Evolutionary conservation across 2,888 invertebrate genomes (phyloP).

Genomic region (Mimas tiliae): DNA sequence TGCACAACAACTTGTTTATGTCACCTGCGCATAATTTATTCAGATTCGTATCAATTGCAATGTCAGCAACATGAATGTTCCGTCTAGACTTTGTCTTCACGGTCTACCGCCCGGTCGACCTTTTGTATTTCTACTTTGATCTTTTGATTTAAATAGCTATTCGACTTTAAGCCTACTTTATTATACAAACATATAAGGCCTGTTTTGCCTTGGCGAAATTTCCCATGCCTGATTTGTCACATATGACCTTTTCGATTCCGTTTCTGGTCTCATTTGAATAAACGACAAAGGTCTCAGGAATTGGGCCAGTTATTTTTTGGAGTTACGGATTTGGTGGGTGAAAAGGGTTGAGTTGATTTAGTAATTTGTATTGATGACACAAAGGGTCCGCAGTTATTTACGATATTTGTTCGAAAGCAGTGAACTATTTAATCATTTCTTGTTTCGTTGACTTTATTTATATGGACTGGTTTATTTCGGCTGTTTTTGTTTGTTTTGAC

Average conservation of each 20-base stretch:
- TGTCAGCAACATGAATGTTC: conserved; percentile 25
- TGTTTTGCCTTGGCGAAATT: not conserved
- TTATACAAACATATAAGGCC: not conserved
- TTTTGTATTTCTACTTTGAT: conserved; percentile 30
- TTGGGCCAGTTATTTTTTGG: conserved; percentile 21
- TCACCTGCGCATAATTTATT: conserved; percentile 22
- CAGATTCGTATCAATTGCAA: conserved; percentile 22
- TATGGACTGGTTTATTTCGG: not conserved
- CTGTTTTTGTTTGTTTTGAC: not conserved
- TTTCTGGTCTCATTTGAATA: conserved; percentile 29
- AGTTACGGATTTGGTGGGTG: conserved; percentile 3
- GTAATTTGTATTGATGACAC: conserved; percentile 23
- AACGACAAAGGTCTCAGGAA: conserved; percentile 25
- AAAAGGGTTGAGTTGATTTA: conserved; percentile 18
- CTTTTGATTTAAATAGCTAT: conserved; percentile 27
- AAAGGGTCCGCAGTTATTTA: conserved; percentile 16
- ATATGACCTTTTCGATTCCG: conserved; percentile 26
- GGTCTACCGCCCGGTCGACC: conserved; percentile 36
- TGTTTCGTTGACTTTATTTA: not conserved
- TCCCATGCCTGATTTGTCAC: conserved; percentile 24
- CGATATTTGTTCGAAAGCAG: not conserved
- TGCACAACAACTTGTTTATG: conserved; percentile 26
- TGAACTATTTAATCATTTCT: not conserved
- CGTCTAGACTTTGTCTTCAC: conserved; percentile 34
- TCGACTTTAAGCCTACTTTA: not conserved